A percentile compares a stretch with the other conserved stretches of the same genome.
phyloP scores from a whole-genome alignment of 1,140 invertebrate genomes.

The Melipona quadrifasciata region DNA sequence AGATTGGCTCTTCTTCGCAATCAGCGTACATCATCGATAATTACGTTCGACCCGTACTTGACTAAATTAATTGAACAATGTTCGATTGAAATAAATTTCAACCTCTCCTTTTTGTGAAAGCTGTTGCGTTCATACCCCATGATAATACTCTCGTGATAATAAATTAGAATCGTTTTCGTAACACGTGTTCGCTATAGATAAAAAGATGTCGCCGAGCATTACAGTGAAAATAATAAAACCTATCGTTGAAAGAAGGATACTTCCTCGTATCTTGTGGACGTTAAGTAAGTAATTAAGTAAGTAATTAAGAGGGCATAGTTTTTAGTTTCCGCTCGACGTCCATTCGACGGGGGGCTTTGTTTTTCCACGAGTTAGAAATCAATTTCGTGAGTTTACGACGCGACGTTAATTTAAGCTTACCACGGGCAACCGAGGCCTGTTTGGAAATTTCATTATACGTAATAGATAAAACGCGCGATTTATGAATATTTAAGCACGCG shows the following conservation, averaged over 20 bases:
- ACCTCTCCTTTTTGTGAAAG: not conserved
- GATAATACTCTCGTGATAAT: not conserved
- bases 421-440: not conserved
- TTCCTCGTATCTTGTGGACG: not conserved
- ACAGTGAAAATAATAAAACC: not conserved
- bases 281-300: not conserved
- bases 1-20: not conserved
- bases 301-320: not conserved
- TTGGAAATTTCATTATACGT: no score
- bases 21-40: slow-evolving; percentile 32
- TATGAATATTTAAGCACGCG: not conserved
- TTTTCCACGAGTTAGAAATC: not conserved
- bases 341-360: not conserved
- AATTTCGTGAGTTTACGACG: not conserved
- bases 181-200: not conserved
- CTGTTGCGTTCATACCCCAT: not conserved
- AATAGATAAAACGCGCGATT: not conserved
- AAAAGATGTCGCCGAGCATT: not conserved
- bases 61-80: slow-evolving; percentile 16
- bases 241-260: no score
- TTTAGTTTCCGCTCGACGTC: not conserved
- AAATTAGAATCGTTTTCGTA: not conserved
- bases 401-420: not conserved
- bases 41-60: not conserved
- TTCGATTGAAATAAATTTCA: slow-evolving; percentile 17